Percentiles rank a stretch among this genome's conserved stretches.
phyloP scores from a whole-genome alignment of 2,888 invertebrate genomes.

The Epinotia brunnichana region DNA sequence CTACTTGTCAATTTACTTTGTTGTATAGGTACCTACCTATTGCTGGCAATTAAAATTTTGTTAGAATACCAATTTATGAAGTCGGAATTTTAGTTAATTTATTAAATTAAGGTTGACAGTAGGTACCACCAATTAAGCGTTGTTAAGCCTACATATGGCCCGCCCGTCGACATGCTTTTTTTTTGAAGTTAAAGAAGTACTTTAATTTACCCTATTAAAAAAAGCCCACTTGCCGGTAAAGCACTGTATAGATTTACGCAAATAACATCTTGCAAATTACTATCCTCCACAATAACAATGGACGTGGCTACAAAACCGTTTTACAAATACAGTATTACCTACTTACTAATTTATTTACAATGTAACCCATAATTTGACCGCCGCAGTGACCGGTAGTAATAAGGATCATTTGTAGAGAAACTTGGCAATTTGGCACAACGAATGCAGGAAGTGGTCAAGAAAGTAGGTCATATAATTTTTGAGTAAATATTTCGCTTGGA shows the following conservation, averaged over 20 bases:
- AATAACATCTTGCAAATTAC: conserved; percentile 4
- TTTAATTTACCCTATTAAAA: no score
- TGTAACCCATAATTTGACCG: conserved; percentile 15
- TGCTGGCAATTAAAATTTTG: no score
- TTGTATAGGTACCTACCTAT: no score
- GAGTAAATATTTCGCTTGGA: conserved; percentile 17
- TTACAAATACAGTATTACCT: conserved; percentile 10
- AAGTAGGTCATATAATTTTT: conserved; percentile 33
- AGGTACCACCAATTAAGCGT: no score
- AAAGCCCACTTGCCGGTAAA: no score
- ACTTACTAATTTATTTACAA: background rate
- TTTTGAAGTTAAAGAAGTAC: no score
- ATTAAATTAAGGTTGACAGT: no score
- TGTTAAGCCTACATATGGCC: no score
- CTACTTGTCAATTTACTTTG: no score
- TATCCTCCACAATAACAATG: background rate
- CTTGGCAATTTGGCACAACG: conserved; percentile 18
- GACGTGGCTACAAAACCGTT: background rate
- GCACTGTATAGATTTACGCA: background rate
- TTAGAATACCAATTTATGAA: no score
- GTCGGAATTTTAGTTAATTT: no score
- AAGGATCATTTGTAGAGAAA: conserved; percentile 16
- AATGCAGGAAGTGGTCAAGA: conserved; percentile 37
- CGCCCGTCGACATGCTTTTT: no score
- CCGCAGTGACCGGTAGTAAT: conserved; percentile 6